Evolutionary conservation across 92 coral and sea anemone genomes (phyloP).

Genomic region (Epizoanthus fatuus): DNA sequence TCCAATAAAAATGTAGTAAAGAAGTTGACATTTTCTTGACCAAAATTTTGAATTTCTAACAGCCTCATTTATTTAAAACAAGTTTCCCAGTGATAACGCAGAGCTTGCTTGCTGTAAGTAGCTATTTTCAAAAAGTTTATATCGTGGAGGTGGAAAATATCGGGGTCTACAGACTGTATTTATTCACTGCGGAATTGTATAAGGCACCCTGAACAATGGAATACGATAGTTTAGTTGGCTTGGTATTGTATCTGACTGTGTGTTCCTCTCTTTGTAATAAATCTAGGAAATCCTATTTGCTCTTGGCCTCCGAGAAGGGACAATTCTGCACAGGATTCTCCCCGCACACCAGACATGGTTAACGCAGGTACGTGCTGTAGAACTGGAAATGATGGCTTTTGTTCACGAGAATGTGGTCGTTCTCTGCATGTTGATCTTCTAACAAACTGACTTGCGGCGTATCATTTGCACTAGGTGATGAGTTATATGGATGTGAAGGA

Average conservation of each 20-base stretch:
- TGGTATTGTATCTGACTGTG: neutral
- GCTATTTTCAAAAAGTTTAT: no score
- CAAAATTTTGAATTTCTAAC: no score
- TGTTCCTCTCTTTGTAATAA: neutral
- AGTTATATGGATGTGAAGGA: constrained; percentile 92
- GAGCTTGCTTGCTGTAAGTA: no score
- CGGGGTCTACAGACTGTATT: no score
- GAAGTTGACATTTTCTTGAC: no score
- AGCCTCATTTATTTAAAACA: no score
- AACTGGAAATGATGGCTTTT: neutral
- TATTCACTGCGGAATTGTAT: no score
- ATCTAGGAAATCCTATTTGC: constrained; percentile 91
- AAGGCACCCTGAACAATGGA: neutral
- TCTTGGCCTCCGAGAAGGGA: constrained; percentile 85
- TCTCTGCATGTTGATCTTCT: neutral
- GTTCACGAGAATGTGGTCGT: neutral
- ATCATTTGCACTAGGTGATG: constrained; percentile 64
- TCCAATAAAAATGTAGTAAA: no score
- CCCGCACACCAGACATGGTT: constrained; percentile 93
- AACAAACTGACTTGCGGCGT: neutral
- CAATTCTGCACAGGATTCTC: constrained; percentile 90
- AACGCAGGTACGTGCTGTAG: constrained; percentile 74
- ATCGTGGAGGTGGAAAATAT: no score
- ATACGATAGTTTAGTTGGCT: neutral
- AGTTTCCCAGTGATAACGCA: no score